Evolutionary conservation across 35 echinoderm and acorn worm species (phyloP), one percentile per base, ranked within the genome.

Genomic region (Heliocidaris tuberculata): DNA sequence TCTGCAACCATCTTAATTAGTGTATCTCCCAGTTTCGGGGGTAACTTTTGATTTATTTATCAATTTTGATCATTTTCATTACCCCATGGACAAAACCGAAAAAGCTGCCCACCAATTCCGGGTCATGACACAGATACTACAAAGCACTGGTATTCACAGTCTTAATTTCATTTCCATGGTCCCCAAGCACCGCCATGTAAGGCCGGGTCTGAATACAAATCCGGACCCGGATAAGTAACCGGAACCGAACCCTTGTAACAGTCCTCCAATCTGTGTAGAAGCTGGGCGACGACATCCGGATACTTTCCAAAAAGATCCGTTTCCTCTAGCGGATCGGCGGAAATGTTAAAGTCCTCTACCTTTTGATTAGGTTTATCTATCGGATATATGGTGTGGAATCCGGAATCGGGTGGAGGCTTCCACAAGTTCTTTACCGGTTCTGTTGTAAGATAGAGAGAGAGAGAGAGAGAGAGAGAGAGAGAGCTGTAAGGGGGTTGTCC

Each of bases 261-360:
- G 15, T 92, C 50, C 15, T 92, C 29, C 7, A 95, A 31, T 59
- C 35, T 31, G 29, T 49, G 49, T 47, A 95, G 30, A 60, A 95
- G 50, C 21, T 59, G 9, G 12, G 92, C 31, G n/a, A 95, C 95
- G 7, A 95, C 56, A 16, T 94, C 93, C 42, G 97, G 97, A 47
- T 94, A 86, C 48, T 95, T 60, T 21, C 92, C 94, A 7, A 96
- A 96, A 29, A 98, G 31, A 50, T 98, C 97, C 9, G 85, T 48
- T 9, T 94, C 52, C 94, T 98, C 97, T 30, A 94, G 92, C 4
- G 97, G 97, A 85, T 98, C 97, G 27, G 94, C 97, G 24, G 96
- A 94, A 24, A 98, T 96, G 97, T 98, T 96, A 31, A 96, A 98
- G 27, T 96, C 88, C 95, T 94, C 96, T 6, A 97, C 31, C 47